Evolutionary conservation across 2,113 vertebrate species (phyloP).

Genomic region (Caracal caracal): DNA sequence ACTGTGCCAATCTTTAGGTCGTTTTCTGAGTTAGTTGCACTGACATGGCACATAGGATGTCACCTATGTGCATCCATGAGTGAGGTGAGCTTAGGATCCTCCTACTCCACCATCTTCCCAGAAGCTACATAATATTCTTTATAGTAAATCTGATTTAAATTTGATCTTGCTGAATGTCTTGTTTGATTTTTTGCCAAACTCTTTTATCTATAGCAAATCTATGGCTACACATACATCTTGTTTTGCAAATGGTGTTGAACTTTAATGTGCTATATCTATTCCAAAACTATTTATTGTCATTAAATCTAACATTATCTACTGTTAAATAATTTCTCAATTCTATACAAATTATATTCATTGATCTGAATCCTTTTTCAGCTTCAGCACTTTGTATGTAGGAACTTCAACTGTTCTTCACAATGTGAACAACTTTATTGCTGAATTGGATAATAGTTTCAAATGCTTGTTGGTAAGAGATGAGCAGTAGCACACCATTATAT

Average conservation of each 20-base stretch:
- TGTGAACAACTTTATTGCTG: background rate
- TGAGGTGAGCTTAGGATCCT: background rate
- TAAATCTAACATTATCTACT: background rate
- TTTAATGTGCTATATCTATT: background rate
- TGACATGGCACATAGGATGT: background rate
- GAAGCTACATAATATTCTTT: background rate
- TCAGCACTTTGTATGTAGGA: background rate
- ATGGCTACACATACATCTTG: background rate
- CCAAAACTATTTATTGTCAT: background rate
- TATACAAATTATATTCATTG: background rate
- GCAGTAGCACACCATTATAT: background rate
- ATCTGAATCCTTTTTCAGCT: background rate
- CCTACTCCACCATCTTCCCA: background rate
- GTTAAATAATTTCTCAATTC: background rate
- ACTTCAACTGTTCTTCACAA: background rate
- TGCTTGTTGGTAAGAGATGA: background rate
- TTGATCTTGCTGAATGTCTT: background rate
- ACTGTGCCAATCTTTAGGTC: background rate
- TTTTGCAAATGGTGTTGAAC: background rate
- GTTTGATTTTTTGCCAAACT: background rate
- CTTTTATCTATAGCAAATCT: background rate
- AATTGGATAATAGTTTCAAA: background rate
- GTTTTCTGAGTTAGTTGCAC: background rate
- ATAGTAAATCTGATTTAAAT: background rate
- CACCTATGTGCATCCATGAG: background rate